These are phyloP conservation scores for Onychorhynchus coronatus DNA, from an alignment of 2,113 vertebrate species.

Conservation along the genomic window DNA sequence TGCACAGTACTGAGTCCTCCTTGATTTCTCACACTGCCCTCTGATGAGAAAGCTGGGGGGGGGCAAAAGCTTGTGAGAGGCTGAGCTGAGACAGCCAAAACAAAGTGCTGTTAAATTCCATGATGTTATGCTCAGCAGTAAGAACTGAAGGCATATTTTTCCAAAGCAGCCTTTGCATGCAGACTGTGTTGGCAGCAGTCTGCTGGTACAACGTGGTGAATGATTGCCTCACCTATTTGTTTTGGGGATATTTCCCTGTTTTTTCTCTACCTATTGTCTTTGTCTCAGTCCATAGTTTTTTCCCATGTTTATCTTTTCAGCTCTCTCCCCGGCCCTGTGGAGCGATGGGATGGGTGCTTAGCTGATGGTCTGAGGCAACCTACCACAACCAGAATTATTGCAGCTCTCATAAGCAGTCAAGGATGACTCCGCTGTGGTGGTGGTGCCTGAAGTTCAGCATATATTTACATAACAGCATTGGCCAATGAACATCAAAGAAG, in stretches of 20 bases:
- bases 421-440: not conserved
- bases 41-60: fast-evolving
- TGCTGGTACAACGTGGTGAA: not conserved
- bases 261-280: not conserved
- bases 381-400: not conserved
- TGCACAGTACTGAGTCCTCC: not conserved
- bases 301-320: not conserved
- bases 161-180: fast-evolving
- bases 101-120: not conserved
- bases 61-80: not conserved
- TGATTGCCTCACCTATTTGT: not conserved
- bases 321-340: fast-evolving
- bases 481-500: not conserved
- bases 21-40: not conserved
- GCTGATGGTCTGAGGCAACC: not conserved
- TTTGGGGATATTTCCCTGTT: not conserved
- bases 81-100: not conserved
- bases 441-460: not conserved
- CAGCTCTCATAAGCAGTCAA: not conserved
- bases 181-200: too few species aligned
- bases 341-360: fast-evolving
- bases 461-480: not conserved
- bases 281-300: not conserved
- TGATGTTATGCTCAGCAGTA: not conserved
- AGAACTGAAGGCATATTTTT: not conserved